Evolutionary conservation across 2,797 vertebrate genomes (phyloP).

Genomic region (Tokudaia tokunoshimensis): DNA sequence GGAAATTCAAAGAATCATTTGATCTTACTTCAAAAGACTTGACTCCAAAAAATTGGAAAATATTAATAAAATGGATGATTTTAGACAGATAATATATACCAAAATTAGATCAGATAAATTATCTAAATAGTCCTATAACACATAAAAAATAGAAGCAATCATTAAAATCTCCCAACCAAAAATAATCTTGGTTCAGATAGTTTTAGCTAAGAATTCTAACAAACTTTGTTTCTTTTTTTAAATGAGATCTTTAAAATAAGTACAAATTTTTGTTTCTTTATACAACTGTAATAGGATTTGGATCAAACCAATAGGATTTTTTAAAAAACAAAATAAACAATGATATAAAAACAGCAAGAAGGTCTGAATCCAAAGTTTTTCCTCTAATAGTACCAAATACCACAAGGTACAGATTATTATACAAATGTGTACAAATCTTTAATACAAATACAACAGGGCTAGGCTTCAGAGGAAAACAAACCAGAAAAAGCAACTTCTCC

Average conservation of each 20-base stretch:
- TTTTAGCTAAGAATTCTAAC: too few relatives aligned
- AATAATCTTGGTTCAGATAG: too few relatives aligned
- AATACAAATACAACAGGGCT: conserved; percentile 87
- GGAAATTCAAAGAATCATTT: too few relatives aligned
- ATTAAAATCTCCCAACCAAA: too few relatives aligned
- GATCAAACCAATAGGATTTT: conserved; percentile 84
- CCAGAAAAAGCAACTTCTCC: conserved; percentile 66
- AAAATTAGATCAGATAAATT: too few relatives aligned
- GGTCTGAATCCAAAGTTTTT: conserved; percentile 85
- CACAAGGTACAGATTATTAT: conserved; percentile 88
- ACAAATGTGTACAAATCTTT: conserved; percentile 90
- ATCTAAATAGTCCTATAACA: too few relatives aligned
- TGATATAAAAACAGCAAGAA: conserved; percentile 86
- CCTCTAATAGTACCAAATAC: conserved; percentile 87
- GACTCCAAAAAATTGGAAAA: too few relatives aligned
- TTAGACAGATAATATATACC: too few relatives aligned
- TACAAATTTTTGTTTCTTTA: conserved; percentile 86
- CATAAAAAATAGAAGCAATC: too few relatives aligned
- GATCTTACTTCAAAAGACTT: too few relatives aligned
- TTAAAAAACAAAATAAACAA: conserved; percentile 87
- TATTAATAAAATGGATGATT: too few relatives aligned
- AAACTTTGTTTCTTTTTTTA: too few relatives aligned
- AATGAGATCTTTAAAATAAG: conserved; percentile 86
- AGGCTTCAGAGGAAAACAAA: conserved; percentile 76
- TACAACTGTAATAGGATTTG: conserved; percentile 83